These are phyloP conservation scores for Octonoba sinensis DNA, from an alignment of 2,888 invertebrate genomes.

Conservation along the genomic window DNA sequence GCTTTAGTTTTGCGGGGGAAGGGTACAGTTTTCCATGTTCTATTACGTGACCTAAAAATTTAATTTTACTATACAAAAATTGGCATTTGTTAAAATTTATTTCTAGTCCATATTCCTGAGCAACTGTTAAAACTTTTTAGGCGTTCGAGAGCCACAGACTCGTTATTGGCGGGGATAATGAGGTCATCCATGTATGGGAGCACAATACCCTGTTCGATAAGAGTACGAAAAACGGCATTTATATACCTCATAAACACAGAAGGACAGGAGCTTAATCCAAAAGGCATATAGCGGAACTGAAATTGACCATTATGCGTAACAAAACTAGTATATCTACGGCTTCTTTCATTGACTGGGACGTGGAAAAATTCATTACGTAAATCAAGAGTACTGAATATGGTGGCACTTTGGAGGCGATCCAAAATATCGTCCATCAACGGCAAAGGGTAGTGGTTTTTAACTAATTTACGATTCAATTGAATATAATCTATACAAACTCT, in stretches of 20 bases:
- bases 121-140: conserved; percentile 3
- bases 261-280: conserved; percentile 3
- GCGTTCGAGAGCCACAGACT: not conserved
- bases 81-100: too few relatives aligned
- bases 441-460: conserved; percentile 14
- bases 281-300: conserved; percentile 8
- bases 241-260: conserved; percentile 7
- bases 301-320: conserved; percentile 11
- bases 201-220: conserved; percentile 9
- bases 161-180: not conserved
- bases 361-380: too few relatives aligned
- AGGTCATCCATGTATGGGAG: conserved; percentile 28
- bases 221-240: conserved; percentile 3
- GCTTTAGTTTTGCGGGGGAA: conserved; percentile 3
- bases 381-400: too few relatives aligned
- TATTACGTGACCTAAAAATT: conserved; percentile 22
- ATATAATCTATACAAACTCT: conserved; percentile 21
- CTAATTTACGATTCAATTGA: conserved; percentile 7
- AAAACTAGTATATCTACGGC: conserved; percentile 2
- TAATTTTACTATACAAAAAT: conserved; percentile 6
- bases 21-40: conserved; percentile 27
- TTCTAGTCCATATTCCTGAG: conserved; percentile 18
- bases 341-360: too few relatives aligned
- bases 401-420: conserved; percentile 10
- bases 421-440: conserved; percentile 17